Base-by-base conservation (phyloP, 2,888 invertebrate species). In the Drosophila yooni region DNA sequence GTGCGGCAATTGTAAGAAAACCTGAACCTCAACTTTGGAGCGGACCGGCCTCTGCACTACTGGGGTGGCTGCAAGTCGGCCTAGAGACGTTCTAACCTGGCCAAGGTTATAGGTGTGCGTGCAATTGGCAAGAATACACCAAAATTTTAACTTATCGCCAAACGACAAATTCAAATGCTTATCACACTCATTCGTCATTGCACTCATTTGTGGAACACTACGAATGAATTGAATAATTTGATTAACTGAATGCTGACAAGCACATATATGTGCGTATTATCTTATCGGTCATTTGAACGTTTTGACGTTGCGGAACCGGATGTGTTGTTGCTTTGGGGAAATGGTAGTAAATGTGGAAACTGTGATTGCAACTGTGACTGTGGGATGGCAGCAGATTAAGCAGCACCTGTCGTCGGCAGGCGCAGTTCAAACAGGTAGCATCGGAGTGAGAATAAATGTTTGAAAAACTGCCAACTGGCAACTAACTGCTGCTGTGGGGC, bases 1-100 rank as follows among this genome's bases (percentile, higher is more conserved):
- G 90, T 90, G 89, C 84, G 87, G 63, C 89, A 90, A 89, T 84
- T 90, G 83, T 84, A 74, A 69, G 71, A 66, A 71, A 84, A 65
- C 83, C 76, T 70, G 81, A 83, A 70, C 65, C 54, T 46, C 27
- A 68, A 65, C 40, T 25, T 31, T 46, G 29, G 21, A 40, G 56
- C 15, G 40, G 29, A 57, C 29, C 40, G 21, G 3, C 18, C 33
- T 31, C 29, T 46, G 33, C 34, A 54, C 15, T 25, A 18, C 18
- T 18, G 18, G 18, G 25, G 34, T 27, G 25, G 53, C 21, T 34
- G 15, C 21, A 27, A 56, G 36, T 56, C 40, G 57, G 57, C 57
- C 43, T 40, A 57, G 43, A 31, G 21, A 43, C 57, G 15, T 57
- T 40, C 21, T 15, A 31, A 21, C 31, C 46, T 25, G 56, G 27